Evolutionary conservation across 1,140 invertebrate species (phyloP).

Genomic region (Tenebrio molitor): DNA sequence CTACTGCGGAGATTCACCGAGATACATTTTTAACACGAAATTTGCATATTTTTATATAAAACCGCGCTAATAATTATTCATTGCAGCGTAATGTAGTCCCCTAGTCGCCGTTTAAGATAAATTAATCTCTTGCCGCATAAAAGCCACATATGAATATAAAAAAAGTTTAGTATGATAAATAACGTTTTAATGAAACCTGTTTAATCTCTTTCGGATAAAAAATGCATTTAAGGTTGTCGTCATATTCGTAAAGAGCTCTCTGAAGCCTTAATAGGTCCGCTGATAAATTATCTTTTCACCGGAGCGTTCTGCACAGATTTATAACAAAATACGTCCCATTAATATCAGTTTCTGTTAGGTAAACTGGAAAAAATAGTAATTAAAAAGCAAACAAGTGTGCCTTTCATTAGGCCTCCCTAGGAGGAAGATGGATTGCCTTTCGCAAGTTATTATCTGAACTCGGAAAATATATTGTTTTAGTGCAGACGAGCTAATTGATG

Average conservation of each 20-base stretch:
- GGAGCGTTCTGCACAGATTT: constrained; percentile 8
- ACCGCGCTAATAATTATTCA: neutral
- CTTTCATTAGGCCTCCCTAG: constrained; percentile 9
- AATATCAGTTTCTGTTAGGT: constrained; percentile 45
- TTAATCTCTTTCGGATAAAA: constrained; percentile 17
- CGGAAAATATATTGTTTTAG: constrained; percentile 29
- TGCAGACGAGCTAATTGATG: neutral
- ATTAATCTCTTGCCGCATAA: constrained; percentile 21
- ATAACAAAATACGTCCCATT: constrained; percentile 42
- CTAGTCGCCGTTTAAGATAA: neutral
- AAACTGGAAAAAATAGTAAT: constrained; percentile 40
- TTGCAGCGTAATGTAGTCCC: neutral
- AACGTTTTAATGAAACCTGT: constrained; percentile 39
- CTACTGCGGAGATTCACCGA: neutral
- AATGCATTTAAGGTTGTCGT: constrained; percentile 19
- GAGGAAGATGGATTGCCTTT: constrained; percentile 29
- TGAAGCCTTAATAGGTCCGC: constrained; percentile 1
- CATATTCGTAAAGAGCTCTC: neutral
- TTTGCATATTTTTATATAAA: constrained; percentile 9
- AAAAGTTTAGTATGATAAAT: constrained; percentile 31
- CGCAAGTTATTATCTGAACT: constrained; percentile 27
- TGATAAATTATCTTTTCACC: constrained; percentile 43
- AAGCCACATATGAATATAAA: constrained; percentile 26
- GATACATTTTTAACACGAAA: constrained; percentile 19
- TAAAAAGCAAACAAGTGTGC: constrained; percentile 42